Percentiles rank a stretch among this genome's conserved stretches.
phyloP scores from a whole-genome alignment of 2,797 vertebrate genomes.

The Myiothlypis coronata region DNA sequence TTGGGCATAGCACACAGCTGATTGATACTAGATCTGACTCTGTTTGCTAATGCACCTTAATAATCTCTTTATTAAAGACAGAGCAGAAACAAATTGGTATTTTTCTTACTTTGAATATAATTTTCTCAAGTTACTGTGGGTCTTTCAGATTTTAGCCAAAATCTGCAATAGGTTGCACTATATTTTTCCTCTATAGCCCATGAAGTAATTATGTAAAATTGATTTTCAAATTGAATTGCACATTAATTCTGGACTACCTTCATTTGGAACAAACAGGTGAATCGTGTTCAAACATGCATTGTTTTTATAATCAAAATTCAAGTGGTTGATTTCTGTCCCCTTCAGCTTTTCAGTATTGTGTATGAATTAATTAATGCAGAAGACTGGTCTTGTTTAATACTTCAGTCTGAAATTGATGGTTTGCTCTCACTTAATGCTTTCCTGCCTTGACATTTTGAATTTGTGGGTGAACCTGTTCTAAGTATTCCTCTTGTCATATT shows the following conservation, averaged over 20 bases:
- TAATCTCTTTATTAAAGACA: neutral
- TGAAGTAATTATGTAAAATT: neutral
- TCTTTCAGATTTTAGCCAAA: neutral
- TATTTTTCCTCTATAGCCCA: neutral
- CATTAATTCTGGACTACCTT: neutral
- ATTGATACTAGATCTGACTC: neutral
- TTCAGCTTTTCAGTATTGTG: neutral
- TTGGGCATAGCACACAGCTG: neutral
- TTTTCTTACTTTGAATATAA: neutral
- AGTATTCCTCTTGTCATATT: neutral
- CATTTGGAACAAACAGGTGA: neutral
- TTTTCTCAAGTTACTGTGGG: neutral
- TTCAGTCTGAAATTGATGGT: neutral
- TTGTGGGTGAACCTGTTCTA: neutral
- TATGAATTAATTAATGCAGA: neutral
- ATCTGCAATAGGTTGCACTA: neutral
- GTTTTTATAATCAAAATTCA: neutral
- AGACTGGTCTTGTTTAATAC: neutral
- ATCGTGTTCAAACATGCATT: neutral
- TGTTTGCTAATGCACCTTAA: neutral
- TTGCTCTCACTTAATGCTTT: neutral
- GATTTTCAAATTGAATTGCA: neutral
- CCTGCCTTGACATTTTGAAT: neutral
- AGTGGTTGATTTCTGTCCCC: neutral
- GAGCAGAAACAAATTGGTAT: neutral